Base-by-base conservation (phyloP, 2,113 vertebrate genomes). In the Anhinga rufa region DNA sequence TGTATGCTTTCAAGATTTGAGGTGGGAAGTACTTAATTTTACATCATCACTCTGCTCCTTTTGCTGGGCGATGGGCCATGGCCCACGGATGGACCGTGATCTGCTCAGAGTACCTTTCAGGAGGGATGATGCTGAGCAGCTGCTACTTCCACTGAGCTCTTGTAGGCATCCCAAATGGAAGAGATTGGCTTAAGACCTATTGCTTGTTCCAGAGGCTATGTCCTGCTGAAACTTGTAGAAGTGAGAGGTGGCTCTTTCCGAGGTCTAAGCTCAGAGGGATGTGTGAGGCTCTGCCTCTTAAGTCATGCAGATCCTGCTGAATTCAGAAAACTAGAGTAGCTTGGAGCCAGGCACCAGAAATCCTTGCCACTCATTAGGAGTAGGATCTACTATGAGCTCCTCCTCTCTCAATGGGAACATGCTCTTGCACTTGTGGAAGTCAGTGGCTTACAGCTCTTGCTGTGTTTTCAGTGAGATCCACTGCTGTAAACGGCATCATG, bases 351-450 rank as follows among this genome's bases (percentile, higher is more conserved):
- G 26, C 6, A 2, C 55, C 55, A 29, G 36, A 32, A 82, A 38
- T 65, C 31, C n/a, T 48, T 82, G 22, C 40, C 31, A 54, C 4
- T 66, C 26, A 34, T 42, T 17, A 49, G 21, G 38, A 54, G n/a
- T 34, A 66, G 36, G 28, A 20, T 31, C 12, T 49, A 40, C 9
- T 40, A 15, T 6, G 21, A 54, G 29, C 9, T 51, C 4, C 26
- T 84, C 3, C 9, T 69, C 28, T 62, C 54, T 81, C 13, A 9
- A 3, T 10, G 76, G 28, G 16, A 40, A 17, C 19, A 18, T 17
- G 7, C 15, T 60, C 21, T 22, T 52, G 32, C 1, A 0, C 18
- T 28, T 46, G 10, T 18, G 26, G 3, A 1, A 40, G 36, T 29
- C 29, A 15, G 26, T 49, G 22, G 22, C 32, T 74, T 31, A 20